Evolutionary conservation across 2,113 vertebrate species (phyloP).

Genomic region (Sardina pilchardus): DNA sequence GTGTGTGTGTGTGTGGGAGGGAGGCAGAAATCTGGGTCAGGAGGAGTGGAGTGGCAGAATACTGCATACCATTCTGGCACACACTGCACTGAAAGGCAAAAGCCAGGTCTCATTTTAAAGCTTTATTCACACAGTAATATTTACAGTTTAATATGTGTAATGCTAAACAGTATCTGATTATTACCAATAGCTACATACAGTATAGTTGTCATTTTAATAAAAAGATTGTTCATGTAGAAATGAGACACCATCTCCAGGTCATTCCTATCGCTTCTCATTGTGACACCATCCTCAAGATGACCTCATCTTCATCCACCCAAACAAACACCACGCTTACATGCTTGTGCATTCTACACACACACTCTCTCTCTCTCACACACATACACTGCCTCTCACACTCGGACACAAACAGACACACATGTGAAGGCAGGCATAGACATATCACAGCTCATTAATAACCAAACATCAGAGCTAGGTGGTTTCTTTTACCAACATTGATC

Average conservation of each 20-base stretch:
- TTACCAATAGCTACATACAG: conserved; percentile 21
- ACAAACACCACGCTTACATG: neutral
- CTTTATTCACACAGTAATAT: conserved; percentile 43
- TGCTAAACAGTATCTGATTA: neutral
- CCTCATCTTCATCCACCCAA: neutral
- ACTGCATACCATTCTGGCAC: neutral
- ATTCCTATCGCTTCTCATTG: neutral
- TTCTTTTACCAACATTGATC: neutral
- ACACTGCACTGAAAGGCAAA: neutral
- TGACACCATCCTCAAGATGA: conserved; percentile 5
- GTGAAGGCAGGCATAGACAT: neutral
- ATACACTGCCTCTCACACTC: neutral
- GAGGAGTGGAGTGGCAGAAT: conserved; percentile 17
- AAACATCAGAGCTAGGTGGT: neutral
- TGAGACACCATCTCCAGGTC: conserved; percentile 1
- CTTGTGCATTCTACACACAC: neutral
- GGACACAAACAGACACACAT: neutral
- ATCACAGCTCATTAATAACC: conserved; percentile 33
- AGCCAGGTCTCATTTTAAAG: conserved; percentile 6
- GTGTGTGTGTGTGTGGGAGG: neutral
- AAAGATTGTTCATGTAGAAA: conserved; percentile 23
- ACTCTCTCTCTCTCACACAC: neutral
- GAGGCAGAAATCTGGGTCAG: conserved; percentile 35
- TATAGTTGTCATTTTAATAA: neutral
- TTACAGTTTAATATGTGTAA: conserved; percentile 23